Evolutionary conservation across 2,113 vertebrate genomes (phyloP).

Genomic region (Cynoglossus semilaevis): DNA sequence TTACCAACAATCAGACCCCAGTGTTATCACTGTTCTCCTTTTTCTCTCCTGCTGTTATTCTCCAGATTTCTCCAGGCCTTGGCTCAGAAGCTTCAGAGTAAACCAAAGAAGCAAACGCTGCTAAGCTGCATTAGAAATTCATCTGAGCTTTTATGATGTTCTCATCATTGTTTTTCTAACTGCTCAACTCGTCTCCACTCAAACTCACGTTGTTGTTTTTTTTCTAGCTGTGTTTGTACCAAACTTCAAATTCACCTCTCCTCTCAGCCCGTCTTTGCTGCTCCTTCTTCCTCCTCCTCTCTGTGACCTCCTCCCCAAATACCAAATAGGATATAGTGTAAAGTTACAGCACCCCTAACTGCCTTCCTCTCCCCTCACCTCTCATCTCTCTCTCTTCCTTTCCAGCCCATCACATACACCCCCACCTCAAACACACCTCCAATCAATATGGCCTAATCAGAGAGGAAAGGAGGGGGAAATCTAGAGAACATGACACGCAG

Average conservation of each 20-base stretch:
- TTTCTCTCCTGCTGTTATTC: slow-evolving; percentile 5
- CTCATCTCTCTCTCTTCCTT: slow-evolving; percentile 42
- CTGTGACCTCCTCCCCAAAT: slow-evolving; percentile 21
- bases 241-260: slow-evolving; percentile 8
- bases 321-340: slow-evolving; percentile 77
- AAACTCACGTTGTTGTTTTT: slow-evolving; percentile 48
- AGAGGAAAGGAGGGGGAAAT: slow-evolving; percentile 66
- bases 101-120: slow-evolving; percentile 12
- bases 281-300: slow-evolving; percentile 5
- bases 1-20: slow-evolving; percentile 50
- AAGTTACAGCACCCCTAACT: slow-evolving; percentile 81
- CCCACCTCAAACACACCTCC: slow-evolving; percentile 74
- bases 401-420: slow-evolving; percentile 35
- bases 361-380: slow-evolving; percentile 35
- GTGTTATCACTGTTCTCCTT: slow-evolving; percentile 40
- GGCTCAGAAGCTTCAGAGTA: slow-evolving; percentile 14
- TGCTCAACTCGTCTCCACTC: slow-evolving; percentile 6
- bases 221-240: slow-evolving; percentile 29
- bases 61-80: slow-evolving; percentile 57
- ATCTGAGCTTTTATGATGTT: slow-evolving; percentile 22
- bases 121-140: slow-evolving; percentile 24
- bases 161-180: slow-evolving; percentile 26
- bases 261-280: too few relatives aligned
- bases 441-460: slow-evolving; percentile 92
- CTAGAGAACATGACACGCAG: slow-evolving; percentile 79